Evolutionary conservation across 2,888 invertebrate genomes (phyloP), one percentile per base, ranked within the genome.

Genomic region (Cephus runcator): DNA sequence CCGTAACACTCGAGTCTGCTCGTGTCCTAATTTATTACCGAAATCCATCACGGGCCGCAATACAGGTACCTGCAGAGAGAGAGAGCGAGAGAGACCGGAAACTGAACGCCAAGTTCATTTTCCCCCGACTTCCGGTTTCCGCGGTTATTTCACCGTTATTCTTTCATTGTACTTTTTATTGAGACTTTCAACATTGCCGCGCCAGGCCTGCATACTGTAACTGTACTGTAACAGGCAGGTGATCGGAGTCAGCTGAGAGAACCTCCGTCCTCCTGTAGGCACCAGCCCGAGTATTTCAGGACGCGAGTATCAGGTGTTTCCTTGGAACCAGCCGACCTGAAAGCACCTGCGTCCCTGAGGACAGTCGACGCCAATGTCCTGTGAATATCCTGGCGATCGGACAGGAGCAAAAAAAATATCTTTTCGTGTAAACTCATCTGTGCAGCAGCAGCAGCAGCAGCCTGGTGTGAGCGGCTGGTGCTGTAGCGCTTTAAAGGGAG

Each of bases 251-350:
- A 56, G 56, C 56, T 9, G 56, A 56, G 56, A 56, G 56, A 56
- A 23, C 56, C 56, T 56, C 56, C 56, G 23, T 56, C 56, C 56
- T 23, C 56, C 9, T 23, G 2, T 9, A 56, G 23, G 23, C 9
- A 9, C 9, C 23, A 9, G 23, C 23, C 23, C 23, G 56, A 56
- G 56, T 9, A 23, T 23, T 56, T 56, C 56, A 1, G 56, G 56
- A 56, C 23, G 2, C 9, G 40, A 56, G 81, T 85, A 86, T 88
- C 88, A 87, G 87, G 85, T 86, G 88, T 82, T 83, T 83, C 84
- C 82, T 83, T 84, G 82, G 82, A 31, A 78, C 83, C 83, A 85
- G 85, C 86, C 83, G 73, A 75, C 80, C 56, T 56, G 23, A 56
- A 56, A 82, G 83, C 87, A 87, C 87, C 87, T 87, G 87, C 87